Evolutionary conservation across 2,113 vertebrate genomes (phyloP), one percentile per base, ranked within the genome.

Genomic region (Procavia capensis): DNA sequence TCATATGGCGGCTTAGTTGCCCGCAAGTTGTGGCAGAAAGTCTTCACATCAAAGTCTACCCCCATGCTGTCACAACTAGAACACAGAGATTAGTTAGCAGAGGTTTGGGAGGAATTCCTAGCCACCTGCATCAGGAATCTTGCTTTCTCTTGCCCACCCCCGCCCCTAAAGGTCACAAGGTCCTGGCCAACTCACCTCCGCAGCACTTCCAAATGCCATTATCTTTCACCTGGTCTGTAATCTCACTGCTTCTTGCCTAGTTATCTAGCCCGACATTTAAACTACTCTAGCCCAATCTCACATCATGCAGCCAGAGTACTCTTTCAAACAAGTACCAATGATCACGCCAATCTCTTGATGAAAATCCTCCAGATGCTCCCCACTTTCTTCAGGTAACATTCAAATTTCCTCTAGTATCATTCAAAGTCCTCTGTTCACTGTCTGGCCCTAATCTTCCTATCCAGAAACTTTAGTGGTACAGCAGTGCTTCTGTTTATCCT

Each of bases 1-100:
- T 99, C 99, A 20, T 99, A 99, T 0, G 99, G 99, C n/a, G 99
- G 99, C 96, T 99, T 99, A 96, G 99, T 99, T 72, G 99, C 99
- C 97, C 99, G 98, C 80, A 99, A 98, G 92, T 99, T 99, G 98
- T 99, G 99, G 98, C 99, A 99, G 98, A 99, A 99, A 19, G 99
- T 99, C 98, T 99, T 99, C 85, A 99, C 99, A 25, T 99, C 99
- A 96, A 99, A 99, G 98, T 99, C 99, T 98, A 99, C 99, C 96
- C 99, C 99, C 99, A 99, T 99, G 98, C 98, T 98, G 98, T 97
- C 93, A 97, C 98, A 98, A 95, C 98, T 98, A 93, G 72, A 96
- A 97, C 36, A 13, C 34, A 97, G 36, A 80, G 20, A 84, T 50
- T n/a, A 70, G 84, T 91, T 82, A 97, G 89, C 68, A 63, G 9